phyloP scores from a whole-genome alignment of 2,113 vertebrate genomes.

The Dunckerocampus dactyliophorus region DNA sequence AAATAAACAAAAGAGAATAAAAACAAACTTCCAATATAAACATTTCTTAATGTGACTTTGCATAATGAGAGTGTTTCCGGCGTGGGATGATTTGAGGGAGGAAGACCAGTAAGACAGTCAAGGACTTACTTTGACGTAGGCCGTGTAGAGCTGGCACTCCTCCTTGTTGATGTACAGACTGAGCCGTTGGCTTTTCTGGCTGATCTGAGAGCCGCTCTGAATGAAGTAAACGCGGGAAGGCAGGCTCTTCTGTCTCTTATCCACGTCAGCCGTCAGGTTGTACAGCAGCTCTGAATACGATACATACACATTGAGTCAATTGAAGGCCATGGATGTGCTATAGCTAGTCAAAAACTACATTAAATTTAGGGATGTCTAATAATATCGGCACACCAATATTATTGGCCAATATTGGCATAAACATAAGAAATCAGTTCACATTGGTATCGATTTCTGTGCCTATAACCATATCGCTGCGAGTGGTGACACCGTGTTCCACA shows the following conservation, averaged over 20 bases:
- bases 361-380: no score
- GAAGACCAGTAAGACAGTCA: not conserved
- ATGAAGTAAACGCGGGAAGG: conserved; percentile 83
- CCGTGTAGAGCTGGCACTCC: conserved; percentile 80
- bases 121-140: conserved; percentile 87
- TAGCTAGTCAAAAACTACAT: no score
- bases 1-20: conserved; percentile 28
- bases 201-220: conserved; percentile 79
- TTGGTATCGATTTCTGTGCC: no score
- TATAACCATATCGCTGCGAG: no score
- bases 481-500: no score
- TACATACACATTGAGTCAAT: conserved; percentile 19
- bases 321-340: not conserved
- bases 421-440: no score
- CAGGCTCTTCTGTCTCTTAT: conserved; percentile 84
- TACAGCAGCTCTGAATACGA: conserved; percentile 82
- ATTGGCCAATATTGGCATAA: no score
- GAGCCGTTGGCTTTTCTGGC: conserved; percentile 77
- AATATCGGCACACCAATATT: no score
- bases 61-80: conserved; percentile 21
- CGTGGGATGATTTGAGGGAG: conserved; percentile 51
- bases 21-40: conserved; percentile 43
- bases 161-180: conserved; percentile 76
- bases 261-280: conserved; percentile 86
- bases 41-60: conserved; percentile 26